These are phyloP conservation scores for Syngnathoides biaculeatus DNA, from an alignment of 2,113 vertebrate genomes.

Conservation along the genomic window DNA sequence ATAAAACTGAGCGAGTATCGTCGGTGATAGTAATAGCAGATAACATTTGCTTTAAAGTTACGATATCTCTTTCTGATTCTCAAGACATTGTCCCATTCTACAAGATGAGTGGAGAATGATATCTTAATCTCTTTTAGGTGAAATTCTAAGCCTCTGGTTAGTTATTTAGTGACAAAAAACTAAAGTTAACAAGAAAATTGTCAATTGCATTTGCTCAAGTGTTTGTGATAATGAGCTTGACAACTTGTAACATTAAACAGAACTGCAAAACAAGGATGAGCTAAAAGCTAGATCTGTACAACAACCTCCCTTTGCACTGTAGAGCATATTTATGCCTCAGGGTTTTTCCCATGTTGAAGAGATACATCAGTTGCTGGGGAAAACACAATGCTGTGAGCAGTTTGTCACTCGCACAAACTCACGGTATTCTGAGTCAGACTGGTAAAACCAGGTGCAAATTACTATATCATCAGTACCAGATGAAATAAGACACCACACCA, in stretches of 20 bases:
- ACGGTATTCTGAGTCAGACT: background rate
- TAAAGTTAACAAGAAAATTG: background rate
- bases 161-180: background rate
- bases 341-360: background rate
- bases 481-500: background rate
- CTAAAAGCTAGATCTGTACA: background rate
- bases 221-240: background rate
- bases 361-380: background rate
- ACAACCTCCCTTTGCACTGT: background rate
- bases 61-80: no score
- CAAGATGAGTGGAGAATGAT: no score
- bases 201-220: background rate
- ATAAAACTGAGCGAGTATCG: no score
- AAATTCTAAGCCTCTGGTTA: no score
- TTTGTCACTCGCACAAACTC: background rate
- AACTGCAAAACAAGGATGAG: background rate
- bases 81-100: no score
- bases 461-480: background rate
- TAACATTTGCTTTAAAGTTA: no score
- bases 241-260: background rate
- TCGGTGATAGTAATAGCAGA: no score
- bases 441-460: background rate
- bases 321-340: background rate
- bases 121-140: no score
- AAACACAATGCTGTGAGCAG: background rate